Evolutionary conservation across 2,888 invertebrate genomes (phyloP).

Genomic region (Theretra japonica): DNA sequence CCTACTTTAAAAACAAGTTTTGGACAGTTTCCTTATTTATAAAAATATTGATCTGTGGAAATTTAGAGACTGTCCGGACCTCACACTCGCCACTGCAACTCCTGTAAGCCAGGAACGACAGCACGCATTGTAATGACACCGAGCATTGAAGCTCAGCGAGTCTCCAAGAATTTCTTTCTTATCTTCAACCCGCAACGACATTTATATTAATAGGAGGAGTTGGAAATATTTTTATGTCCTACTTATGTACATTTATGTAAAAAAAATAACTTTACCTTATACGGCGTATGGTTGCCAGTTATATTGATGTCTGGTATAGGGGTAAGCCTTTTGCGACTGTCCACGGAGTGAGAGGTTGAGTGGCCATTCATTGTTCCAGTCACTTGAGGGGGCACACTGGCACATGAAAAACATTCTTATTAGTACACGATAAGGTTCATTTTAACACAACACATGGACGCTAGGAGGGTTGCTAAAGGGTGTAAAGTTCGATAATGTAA

Average conservation of each 20-base stretch:
- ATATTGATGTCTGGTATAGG: constrained; percentile 89
- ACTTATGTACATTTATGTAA: neutral
- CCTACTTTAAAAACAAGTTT: neutral
- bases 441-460: neutral
- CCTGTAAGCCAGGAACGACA: no score
- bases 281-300: constrained; percentile 88
- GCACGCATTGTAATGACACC: no score
- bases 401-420: constrained; percentile 37
- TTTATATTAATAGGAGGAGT: no score
- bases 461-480: neutral
- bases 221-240: no score
- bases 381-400: constrained; percentile 74
- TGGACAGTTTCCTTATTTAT: neutral
- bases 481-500: neutral
- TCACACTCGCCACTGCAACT: no score
- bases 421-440: constrained; percentile 12
- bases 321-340: constrained; percentile 86
- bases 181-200: no score
- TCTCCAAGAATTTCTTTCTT: no score
- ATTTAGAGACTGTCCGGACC: no score
- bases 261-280: constrained; percentile 80
- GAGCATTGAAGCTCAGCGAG: no score
- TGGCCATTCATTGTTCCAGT: constrained; percentile 79
- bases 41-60: neutral
- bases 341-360: constrained; percentile 76